Evolutionary conservation across 1,140 invertebrate species (phyloP).

Genomic region (Magallana gigas): DNA sequence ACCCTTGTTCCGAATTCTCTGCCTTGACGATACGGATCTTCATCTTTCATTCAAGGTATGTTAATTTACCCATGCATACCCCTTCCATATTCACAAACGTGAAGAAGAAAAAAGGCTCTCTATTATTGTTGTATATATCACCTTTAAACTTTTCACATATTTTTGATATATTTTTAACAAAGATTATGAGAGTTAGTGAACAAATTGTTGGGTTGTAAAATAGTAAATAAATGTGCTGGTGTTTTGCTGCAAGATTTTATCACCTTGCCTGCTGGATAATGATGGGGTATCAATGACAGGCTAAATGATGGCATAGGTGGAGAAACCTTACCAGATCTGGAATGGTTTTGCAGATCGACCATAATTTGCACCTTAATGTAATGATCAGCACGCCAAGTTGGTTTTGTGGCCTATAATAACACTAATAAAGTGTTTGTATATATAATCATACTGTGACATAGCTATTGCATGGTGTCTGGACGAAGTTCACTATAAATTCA

Average conservation of each 20-base stretch:
- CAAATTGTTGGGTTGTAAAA: neutral
- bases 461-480: too few relatives aligned
- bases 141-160: neutral
- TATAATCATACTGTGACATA: too few relatives aligned
- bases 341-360: neutral
- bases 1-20: constrained; percentile 61
- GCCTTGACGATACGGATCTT: constrained; percentile 71
- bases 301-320: neutral
- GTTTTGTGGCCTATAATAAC: constrained; percentile 16
- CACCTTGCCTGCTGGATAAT: constrained; percentile 5
- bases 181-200: neutral
- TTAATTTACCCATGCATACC: constrained; percentile 24
- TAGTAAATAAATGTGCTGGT: neutral
- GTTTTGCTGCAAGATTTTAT: constrained; percentile 25
- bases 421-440: neutral
- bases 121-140: neutral
- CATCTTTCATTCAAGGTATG: constrained; percentile 70
- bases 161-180: neutral
- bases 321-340: neutral
- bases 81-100: neutral
- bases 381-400: neutral
- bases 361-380: neutral
- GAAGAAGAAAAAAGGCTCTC: neutral
- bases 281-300: constrained; percentile 5
- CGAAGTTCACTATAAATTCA: too few relatives aligned